Percentiles rank a stretch among this genome's conserved stretches.
Conservation (phyloP, 1,140 invertebrate species). For the Chironomus striatipennis region DNA sequence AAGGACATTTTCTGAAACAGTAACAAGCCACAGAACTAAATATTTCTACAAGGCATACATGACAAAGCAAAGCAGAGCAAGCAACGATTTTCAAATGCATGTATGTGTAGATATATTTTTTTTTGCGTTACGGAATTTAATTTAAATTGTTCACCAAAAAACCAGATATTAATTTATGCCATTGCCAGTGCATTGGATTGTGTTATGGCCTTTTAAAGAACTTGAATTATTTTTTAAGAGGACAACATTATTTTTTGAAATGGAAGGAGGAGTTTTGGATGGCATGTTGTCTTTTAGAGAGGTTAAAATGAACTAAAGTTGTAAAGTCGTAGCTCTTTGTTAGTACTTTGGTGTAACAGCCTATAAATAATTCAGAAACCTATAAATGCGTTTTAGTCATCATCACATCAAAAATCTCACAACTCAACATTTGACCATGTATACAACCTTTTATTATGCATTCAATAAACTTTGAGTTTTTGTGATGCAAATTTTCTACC, state of each 20-base stretch:
- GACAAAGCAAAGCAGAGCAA: neutral
- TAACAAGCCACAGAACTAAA: conserved; percentile 17
- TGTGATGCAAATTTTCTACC: neutral
- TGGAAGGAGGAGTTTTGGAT: too few species aligned
- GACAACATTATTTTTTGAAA: too few species aligned
- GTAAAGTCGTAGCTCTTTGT: too few species aligned
- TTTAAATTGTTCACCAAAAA: neutral
- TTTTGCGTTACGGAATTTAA: conserved; percentile 13
- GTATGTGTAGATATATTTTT: neutral
- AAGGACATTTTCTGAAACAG: conserved; percentile 19
- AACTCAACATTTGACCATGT: too few species aligned
- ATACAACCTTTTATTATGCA: too few species aligned
- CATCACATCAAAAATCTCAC: too few species aligned
- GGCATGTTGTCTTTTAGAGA: too few species aligned
- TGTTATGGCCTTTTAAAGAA: conserved; percentile 1
- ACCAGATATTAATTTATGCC: conserved; percentile 19
- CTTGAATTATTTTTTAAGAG: neutral
- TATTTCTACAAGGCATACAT: conserved; percentile 10
- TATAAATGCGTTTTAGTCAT: too few species aligned
- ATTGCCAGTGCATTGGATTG: neutral
- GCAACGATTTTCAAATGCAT: neutral
- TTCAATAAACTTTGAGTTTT: too few species aligned
- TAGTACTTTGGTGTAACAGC: too few species aligned
- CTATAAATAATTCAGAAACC: too few species aligned
- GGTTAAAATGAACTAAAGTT: too few species aligned